Percentiles rank a stretch among this genome's conserved stretches.
Conservation (phyloP, 1,140 invertebrate genomes). For the Babylonia areolata region DNA sequence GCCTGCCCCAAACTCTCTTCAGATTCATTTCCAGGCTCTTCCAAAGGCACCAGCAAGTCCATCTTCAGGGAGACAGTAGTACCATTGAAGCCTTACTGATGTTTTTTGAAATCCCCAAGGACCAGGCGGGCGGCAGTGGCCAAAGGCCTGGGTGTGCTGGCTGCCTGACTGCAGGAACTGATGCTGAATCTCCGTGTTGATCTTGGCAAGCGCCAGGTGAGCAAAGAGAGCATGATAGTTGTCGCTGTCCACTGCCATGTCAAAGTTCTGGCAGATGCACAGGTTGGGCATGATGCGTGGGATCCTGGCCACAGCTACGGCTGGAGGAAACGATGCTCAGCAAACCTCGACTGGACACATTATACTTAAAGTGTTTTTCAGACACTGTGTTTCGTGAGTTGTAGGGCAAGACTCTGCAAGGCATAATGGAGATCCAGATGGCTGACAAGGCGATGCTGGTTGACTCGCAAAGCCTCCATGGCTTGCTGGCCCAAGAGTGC, state of each 20-base stretch:
- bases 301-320: conserved; percentile 64
- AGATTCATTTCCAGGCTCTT: background rate
- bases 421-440: conserved; percentile 63
- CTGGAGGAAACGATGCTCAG: conserved; percentile 53
- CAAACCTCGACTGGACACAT: conserved; percentile 56
- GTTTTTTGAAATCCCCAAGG: conserved; percentile 46
- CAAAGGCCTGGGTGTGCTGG: conserved; percentile 43
- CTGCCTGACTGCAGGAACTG: conserved; percentile 45
- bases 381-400: background rate
- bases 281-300: conserved; percentile 66
- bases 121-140: conserved; percentile 52
- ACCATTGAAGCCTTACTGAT: conserved; percentile 45
- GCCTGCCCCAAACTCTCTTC: background rate
- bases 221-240: conserved; percentile 59
- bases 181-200: conserved; percentile 67
- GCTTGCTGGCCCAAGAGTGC: conserved; percentile 44
- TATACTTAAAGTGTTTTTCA: conserved; percentile 38
- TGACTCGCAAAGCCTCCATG: conserved; percentile 51
- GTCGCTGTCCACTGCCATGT: conserved; percentile 50
- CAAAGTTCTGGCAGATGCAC: conserved; percentile 72
- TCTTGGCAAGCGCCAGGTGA: conserved; percentile 64
- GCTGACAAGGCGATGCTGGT: conserved; percentile 61
- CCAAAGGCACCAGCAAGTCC: conserved; percentile 50
- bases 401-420: conserved; percentile 43
- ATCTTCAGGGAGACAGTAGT: conserved; percentile 48